Percentiles rank a stretch among this genome's conserved stretches.
Conservation (phyloP, 2,113 vertebrate species). For the Antechinus stuartii region DNA sequence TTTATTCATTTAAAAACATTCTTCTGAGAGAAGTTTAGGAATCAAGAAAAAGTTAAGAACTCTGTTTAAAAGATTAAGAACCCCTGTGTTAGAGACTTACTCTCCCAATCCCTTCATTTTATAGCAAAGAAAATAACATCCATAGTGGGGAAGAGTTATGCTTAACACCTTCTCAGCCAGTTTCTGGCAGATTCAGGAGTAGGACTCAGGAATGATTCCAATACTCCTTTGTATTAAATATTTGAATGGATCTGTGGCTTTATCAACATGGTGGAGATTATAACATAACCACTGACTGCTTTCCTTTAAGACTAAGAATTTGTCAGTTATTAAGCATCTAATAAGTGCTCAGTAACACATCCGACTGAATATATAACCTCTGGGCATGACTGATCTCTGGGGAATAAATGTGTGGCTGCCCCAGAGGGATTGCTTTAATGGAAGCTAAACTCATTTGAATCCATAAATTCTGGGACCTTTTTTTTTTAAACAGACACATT, state of each 20-base stretch:
- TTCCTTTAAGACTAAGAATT: background rate
- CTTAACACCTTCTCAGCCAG: background rate
- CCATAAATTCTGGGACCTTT: background rate
- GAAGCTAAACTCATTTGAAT: background rate
- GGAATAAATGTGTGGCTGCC: background rate
- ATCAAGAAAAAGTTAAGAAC: background rate
- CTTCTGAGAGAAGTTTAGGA: background rate
- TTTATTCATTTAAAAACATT: background rate
- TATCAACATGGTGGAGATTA: background rate
- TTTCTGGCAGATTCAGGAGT: background rate
- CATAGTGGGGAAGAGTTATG: background rate
- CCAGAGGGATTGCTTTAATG: background rate
- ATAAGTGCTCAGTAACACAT: background rate
- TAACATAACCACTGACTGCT: background rate
- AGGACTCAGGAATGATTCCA: background rate
- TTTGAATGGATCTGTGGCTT: background rate
- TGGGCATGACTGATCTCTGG: background rate
- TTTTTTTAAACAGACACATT: background rate
- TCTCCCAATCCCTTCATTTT: background rate
- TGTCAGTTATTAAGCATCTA: background rate
- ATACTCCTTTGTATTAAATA: background rate
- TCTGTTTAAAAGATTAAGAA: background rate
- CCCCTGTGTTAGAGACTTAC: background rate
- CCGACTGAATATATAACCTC: background rate
- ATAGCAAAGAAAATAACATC: background rate